A percentile compares a stretch with the other conserved stretches of the same genome.
Conservation (phyloP, 2,797 vertebrate genomes). For the Tarsius wallacei region DNA sequence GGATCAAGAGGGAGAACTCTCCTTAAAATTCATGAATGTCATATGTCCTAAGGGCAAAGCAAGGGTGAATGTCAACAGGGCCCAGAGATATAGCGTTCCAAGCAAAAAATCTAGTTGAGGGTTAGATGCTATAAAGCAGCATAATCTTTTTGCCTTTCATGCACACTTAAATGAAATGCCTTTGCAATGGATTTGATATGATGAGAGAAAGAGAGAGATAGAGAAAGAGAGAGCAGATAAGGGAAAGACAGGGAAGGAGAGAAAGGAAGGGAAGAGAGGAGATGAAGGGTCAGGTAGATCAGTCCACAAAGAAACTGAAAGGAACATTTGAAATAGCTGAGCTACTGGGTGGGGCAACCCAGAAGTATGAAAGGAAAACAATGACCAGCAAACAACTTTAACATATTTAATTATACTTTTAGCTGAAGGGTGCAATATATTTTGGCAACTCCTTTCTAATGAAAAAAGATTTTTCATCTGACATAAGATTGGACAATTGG, state of each 20-base stretch:
- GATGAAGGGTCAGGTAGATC: not conserved
- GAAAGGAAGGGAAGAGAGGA: not conserved
- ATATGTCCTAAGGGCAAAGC: not conserved
- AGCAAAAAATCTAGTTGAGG: not conserved
- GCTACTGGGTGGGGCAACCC: not conserved
- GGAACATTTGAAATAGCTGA: not conserved
- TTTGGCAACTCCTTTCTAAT: conserved; percentile 35
- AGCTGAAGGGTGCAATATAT: not conserved
- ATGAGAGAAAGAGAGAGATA: not conserved
- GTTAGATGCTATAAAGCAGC: not conserved
- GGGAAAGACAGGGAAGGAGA: not conserved
- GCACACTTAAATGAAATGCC: not conserved
- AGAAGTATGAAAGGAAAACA: conserved; percentile 3
- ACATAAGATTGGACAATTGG: not conserved
- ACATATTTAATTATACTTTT: not conserved
- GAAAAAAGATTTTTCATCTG: not conserved
- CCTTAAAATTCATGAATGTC: conserved; percentile 62
- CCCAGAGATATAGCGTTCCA: not conserved
- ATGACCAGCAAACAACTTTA: not conserved
- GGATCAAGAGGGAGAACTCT: conserved; percentile 24
- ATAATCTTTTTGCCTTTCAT: not conserved
- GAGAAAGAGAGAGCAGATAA: fast-evolving
- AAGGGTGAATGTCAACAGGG: conserved; percentile 5
- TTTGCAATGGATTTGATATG: not conserved
- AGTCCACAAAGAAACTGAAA: not conserved